Conservation (phyloP, 35 echinoderm and acorn worm genomes). For the Patiria miniata region DNA sequence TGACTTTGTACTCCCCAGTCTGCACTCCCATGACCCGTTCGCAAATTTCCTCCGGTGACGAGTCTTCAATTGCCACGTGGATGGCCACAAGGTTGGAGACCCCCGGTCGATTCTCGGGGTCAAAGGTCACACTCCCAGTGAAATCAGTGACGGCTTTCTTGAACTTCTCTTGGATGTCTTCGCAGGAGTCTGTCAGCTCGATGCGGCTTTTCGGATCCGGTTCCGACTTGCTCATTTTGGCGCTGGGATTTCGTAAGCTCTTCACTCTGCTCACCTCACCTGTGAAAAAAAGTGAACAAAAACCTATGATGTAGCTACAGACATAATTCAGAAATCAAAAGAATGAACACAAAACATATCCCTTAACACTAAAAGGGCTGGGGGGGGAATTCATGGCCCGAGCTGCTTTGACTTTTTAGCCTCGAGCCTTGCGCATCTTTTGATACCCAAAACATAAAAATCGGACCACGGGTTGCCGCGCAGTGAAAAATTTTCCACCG, state of each 20-base stretch:
- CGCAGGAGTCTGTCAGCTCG: conserved; percentile 76
- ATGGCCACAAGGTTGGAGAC: conserved; percentile 89
- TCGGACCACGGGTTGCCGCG: too few relatives aligned
- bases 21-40: conserved; percentile 43
- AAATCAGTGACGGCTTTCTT: conserved; percentile 95
- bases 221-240: conserved; percentile 99
- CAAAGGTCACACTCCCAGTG: conserved; percentile 90
- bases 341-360: neutral
- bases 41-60: conserved; percentile 64
- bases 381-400: too few relatives aligned
- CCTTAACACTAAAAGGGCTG: neutral
- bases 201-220: conserved; percentile 67
- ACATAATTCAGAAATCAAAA: neutral
- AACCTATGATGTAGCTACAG: too few relatives aligned
- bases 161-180: conserved; percentile 74
- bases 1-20: conserved; percentile 85
- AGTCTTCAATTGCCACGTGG: conserved; percentile 66
- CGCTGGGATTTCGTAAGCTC: conserved; percentile 82
- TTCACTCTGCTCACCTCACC: conserved; percentile 84
- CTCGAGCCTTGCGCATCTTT: too few relatives aligned
- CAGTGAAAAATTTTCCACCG: too few relatives aligned
- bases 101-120: conserved; percentile 77
- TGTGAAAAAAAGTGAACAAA: conserved; percentile 37
- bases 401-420: too few relatives aligned
- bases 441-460: too few relatives aligned